Base-by-base conservation (phyloP, 92 coral and sea anemone species). In the Palythoa caribaeorum region DNA sequence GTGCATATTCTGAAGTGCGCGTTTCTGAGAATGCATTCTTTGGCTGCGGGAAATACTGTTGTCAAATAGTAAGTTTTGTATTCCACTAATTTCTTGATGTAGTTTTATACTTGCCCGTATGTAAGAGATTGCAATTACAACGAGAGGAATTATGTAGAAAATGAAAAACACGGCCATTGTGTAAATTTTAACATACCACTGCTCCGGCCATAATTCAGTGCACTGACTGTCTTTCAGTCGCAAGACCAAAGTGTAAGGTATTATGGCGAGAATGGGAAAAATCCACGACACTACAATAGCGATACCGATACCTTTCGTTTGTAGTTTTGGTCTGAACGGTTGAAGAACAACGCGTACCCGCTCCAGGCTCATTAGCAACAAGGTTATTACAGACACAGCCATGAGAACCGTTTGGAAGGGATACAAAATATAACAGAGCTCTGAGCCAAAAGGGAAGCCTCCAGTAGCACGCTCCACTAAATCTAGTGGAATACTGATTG, bases 341-440 rank as follows among this genome's bases (percentile, higher is more conserved):
- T 91, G 72, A 88, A 95, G 83, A 9, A 97, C 94, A 63, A 94
- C 95, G 2, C 97, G 94, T 54, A 92, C 81, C 6, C 99, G 93
- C 68, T 97, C 99, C 76, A 97, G 77, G 40, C 97, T 95, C 99
- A 97, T 97, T 76, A 95, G 93, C 72, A 96, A 79, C 83, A 97
- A 51, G 13, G 97, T 97, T 17, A 92, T 87, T 71, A 97, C 98
- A 8, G 98, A 97, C 3, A 97, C 98, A 10, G 98, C 94, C 93
- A 96, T 93, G 38, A 97, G 89, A 0, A 95, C 73, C 5, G 99
- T 97, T 77, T 97, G 99, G 65, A 94, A 79, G 17, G 99, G 99
- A 76, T 96, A 97, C 6, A 97, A 88, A 50, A 97, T 63, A 37
- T 90, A 93, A 65, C 99, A 97, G 88, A 97, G 84, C 10, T 91